Evolutionary conservation across 2,888 invertebrate species (phyloP).

Genomic region (Ectemnius cavifrons): DNA sequence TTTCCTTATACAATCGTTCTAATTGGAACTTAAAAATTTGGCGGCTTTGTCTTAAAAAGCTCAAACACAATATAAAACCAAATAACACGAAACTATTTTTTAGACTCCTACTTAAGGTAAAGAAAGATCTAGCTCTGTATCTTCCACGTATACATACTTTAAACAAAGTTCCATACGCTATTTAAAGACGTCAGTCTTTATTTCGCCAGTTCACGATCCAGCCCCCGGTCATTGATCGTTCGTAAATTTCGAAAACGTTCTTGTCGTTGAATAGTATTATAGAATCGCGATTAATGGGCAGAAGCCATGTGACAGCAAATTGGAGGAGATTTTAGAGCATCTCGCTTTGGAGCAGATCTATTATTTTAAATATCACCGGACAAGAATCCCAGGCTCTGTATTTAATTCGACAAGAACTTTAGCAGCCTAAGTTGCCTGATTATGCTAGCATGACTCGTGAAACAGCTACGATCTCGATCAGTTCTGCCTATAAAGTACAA

Average conservation of each 20-base stretch:
- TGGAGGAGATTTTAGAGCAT: background rate
- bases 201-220: slow-evolving; percentile 40
- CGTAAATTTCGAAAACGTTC: too few species aligned
- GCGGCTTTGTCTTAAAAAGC: too few species aligned
- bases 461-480: slow-evolving; percentile 31
- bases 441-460: slow-evolving; percentile 25
- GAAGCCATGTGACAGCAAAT: background rate
- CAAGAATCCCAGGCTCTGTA: background rate
- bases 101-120: background rate
- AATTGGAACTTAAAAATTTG: slow-evolving; percentile 14
- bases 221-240: slow-evolving; percentile 10
- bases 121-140: slow-evolving; percentile 13
- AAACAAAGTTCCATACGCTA: slow-evolving; percentile 37
- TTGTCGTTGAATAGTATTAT: background rate
- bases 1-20: slow-evolving; percentile 23
- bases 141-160: slow-evolving; percentile 15
- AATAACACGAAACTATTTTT: background rate
- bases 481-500: slow-evolving; percentile 51
- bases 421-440: slow-evolving; percentile 12
- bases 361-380: background rate
- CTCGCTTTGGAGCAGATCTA: background rate
- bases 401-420: background rate
- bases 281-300: background rate
- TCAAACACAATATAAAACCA: slow-evolving; percentile 1
- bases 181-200: slow-evolving; percentile 61